Conservation (phyloP, 2,113 vertebrate species). For the Axis porcinus region DNA sequence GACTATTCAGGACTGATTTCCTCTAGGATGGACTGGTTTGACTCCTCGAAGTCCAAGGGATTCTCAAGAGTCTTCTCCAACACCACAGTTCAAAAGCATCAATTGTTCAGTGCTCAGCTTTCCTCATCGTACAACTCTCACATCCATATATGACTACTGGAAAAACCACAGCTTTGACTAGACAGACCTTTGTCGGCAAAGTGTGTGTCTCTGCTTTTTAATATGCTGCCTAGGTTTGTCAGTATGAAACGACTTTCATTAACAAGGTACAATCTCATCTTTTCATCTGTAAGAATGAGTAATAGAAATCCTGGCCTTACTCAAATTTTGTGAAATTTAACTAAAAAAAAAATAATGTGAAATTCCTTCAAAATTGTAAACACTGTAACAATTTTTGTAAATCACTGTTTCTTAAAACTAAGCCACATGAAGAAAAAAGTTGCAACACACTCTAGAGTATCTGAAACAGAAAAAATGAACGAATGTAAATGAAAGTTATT, state of each 20-base stretch:
- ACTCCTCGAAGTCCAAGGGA: neutral
- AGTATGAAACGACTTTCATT: neutral
- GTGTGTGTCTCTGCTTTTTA: neutral
- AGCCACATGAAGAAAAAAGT: neutral
- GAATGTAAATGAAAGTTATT: neutral
- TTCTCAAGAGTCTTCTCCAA: neutral
- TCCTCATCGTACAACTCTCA: neutral
- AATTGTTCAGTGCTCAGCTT: neutral
- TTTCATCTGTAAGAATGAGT: neutral
- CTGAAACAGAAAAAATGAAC: neutral
- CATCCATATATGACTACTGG: neutral
- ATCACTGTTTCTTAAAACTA: neutral
- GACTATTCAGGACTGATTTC: neutral
- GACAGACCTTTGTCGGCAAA: neutral
- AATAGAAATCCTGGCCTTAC: neutral
- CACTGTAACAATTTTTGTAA: neutral
- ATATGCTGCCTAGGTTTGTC: neutral
- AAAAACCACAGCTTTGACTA: neutral
- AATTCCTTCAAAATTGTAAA: neutral
- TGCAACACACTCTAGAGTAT: neutral
- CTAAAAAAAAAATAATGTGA: neutral
- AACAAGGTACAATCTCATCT: neutral
- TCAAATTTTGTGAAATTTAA: neutral
- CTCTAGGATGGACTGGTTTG: neutral
- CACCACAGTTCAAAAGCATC: neutral